Conservation (phyloP, 1,140 invertebrate genomes). For the Laupala kohalensis region DNA sequence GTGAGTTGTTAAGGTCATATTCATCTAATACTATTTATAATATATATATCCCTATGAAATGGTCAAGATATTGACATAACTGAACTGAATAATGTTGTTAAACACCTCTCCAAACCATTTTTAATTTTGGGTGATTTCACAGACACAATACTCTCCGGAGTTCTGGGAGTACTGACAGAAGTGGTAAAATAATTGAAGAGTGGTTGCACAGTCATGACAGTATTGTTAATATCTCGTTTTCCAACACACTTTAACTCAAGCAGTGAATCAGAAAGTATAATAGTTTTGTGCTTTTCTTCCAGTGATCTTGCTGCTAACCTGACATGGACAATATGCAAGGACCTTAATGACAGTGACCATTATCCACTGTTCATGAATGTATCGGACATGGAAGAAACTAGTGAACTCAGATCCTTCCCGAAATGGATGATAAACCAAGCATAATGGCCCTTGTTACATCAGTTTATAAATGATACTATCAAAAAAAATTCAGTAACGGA, state of each 20-base stretch:
- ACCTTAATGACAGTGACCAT: not conserved
- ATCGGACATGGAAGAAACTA: not conserved
- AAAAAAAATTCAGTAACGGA: not conserved
- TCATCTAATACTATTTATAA: not conserved
- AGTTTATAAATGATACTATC: not conserved
- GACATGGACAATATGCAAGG: not conserved
- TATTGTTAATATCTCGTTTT: conserved; percentile 10
- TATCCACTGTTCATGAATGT: not conserved
- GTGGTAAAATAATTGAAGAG: conserved; percentile 9
- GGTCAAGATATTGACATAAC: not conserved
- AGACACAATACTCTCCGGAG: conserved; percentile 24
- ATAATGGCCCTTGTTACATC: not conserved
- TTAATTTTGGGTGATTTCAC: conserved; percentile 23
- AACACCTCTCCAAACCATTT: conserved; percentile 23
- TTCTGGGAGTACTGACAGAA: conserved; percentile 20
- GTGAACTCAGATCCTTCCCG: not conserved
- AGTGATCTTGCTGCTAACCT: not conserved
- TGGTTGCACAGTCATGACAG: not conserved
- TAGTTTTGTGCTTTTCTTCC: not conserved
- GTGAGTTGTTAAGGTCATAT: not conserved
- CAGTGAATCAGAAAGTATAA: not conserved
- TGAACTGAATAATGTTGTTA: conserved; percentile 19
- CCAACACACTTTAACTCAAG: not conserved
- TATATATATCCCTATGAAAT: not conserved
- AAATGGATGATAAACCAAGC: not conserved